Evolutionary conservation across 2,888 invertebrate species (phyloP).

Genomic region (Homarus gammarus): DNA sequence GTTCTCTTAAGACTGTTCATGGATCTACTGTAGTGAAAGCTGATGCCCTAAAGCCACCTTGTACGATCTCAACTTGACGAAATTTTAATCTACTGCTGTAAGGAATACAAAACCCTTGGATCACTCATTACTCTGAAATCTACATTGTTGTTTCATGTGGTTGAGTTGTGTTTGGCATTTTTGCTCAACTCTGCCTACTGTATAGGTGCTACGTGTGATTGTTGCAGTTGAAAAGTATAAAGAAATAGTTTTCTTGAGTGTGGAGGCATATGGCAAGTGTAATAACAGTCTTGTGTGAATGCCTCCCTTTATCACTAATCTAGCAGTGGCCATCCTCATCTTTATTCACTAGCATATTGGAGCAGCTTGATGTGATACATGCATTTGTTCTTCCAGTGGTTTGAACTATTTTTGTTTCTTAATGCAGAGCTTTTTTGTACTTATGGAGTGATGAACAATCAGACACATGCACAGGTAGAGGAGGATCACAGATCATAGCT

Average conservation of each 20-base stretch:
- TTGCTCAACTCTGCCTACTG: constrained; percentile 52
- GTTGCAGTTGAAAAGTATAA: constrained; percentile 28
- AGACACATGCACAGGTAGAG: constrained; percentile 42
- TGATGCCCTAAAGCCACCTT: background rate
- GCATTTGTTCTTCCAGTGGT: constrained; percentile 68
- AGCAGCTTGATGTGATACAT: constrained; percentile 70
- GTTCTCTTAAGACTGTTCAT: background rate
- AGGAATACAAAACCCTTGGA: constrained; percentile 7
- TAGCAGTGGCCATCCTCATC: constrained; percentile 48
- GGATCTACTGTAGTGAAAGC: background rate
- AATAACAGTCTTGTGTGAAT: constrained; percentile 29
- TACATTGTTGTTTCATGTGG: background rate
- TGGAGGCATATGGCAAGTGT: constrained; percentile 36
- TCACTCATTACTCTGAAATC: background rate
- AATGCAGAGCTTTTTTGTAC: constrained; percentile 60
- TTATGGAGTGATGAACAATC: constrained; percentile 44
- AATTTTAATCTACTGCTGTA: background rate
- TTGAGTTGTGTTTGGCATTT: constrained; percentile 48
- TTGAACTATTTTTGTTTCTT: constrained; percentile 56
- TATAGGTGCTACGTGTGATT: constrained; percentile 61
- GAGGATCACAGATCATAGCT: constrained; percentile 56
- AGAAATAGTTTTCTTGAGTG: constrained; percentile 24
- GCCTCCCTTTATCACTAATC: constrained; percentile 34
- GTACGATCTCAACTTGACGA: background rate
- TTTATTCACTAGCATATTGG: constrained; percentile 46